Evolutionary conservation across 2,888 invertebrate genomes (phyloP).

Genomic region (Lasioglossum malachurum): DNA sequence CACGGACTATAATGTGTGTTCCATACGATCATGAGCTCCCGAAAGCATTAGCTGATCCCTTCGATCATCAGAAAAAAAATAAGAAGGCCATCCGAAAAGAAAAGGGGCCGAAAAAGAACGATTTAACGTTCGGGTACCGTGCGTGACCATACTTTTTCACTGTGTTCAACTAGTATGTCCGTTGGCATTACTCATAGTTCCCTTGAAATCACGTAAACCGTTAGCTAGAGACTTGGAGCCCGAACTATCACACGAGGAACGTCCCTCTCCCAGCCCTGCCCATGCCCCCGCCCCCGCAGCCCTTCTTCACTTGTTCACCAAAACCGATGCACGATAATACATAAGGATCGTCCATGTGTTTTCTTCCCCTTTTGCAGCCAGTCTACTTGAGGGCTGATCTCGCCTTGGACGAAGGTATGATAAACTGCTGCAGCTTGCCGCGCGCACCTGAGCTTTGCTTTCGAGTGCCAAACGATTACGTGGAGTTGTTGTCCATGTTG

Average conservation of each 20-base stretch:
- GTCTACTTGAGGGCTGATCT: constrained; percentile 91
- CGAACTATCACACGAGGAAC: constrained; percentile 47
- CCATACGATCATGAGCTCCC: constrained; percentile 20
- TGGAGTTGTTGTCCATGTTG: constrained; percentile 81
- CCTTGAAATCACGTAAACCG: constrained; percentile 36
- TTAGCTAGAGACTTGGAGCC: constrained; percentile 61
- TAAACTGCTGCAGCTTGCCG: constrained; percentile 87
- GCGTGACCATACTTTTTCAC: constrained; percentile 26
- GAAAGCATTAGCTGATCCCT: background rate
- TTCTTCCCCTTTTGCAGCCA: constrained; percentile 88
- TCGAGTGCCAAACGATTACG: constrained; percentile 82
- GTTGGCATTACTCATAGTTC: constrained; percentile 29
- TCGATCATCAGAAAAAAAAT: background rate
- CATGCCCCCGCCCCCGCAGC: background rate
- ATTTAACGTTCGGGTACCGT: background rate
- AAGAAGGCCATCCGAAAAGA: background rate
- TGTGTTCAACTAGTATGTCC: constrained; percentile 25
- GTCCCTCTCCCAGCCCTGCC: constrained; percentile 16
- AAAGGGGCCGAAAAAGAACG: background rate
- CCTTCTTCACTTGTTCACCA: constrained; percentile 20
- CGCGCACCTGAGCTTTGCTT: constrained; percentile 81
- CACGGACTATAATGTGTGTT: constrained; percentile 11
- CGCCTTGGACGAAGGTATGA: constrained; percentile 91
- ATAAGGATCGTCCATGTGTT: constrained; percentile 68
- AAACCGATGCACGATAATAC: constrained; percentile 65